phyloP scores from a whole-genome alignment of 2,797 vertebrate species.

The Chloroceryle amazona region DNA sequence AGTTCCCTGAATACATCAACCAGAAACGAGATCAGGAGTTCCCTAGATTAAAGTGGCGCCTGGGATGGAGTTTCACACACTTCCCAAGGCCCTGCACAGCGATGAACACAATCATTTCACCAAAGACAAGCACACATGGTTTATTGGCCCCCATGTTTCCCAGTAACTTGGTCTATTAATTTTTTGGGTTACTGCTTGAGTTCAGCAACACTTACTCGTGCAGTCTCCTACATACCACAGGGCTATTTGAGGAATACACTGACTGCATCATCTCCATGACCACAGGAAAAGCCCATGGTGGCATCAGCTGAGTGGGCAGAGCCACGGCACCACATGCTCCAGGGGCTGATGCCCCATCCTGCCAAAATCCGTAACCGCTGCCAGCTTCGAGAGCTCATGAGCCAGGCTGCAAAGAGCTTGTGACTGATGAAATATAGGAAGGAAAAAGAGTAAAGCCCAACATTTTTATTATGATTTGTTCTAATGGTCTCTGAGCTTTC shows the following conservation, averaged over 20 bases:
- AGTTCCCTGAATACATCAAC: not conserved
- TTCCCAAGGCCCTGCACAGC: not conserved
- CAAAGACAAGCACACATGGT: not conserved
- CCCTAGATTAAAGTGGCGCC: not conserved
- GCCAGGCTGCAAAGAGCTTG: not conserved
- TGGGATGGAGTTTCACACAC: not conserved
- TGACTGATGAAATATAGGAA: not conserved
- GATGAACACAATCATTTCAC: not conserved
- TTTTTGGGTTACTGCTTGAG: not conserved
- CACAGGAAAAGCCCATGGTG: not conserved
- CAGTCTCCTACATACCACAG: not conserved
- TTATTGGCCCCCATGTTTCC: not conserved
- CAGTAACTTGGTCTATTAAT: not conserved
- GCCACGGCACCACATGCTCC: fast-evolving
- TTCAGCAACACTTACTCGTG: not conserved
- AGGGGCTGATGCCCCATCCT: not conserved
- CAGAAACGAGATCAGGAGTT: not conserved
- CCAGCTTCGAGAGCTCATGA: fast-evolving
- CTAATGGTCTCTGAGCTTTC: not conserved
- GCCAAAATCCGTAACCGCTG: not conserved
- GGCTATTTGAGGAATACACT: not conserved
- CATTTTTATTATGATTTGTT: not conserved
- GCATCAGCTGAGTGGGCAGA: not conserved
- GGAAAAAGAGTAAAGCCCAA: not conserved
- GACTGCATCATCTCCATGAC: not conserved